Evolutionary conservation across 2,113 vertebrate genomes (phyloP).

Genomic region (Bubalus kerabau): DNA sequence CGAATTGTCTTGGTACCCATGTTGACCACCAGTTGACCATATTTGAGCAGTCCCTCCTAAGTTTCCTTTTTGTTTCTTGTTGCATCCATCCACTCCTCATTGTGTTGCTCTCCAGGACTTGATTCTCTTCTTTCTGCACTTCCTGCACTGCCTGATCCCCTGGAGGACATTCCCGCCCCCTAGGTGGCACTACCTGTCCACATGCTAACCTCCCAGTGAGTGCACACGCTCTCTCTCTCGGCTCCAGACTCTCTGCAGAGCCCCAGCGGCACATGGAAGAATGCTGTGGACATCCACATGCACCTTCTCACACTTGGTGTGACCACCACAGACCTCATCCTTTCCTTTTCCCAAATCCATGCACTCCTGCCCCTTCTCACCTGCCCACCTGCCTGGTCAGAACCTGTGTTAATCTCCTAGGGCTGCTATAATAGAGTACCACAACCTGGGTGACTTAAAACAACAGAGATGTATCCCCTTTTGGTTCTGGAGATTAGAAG

Average conservation of each 20-base stretch:
- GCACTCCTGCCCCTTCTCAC: background rate
- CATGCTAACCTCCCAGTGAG: background rate
- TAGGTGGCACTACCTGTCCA: background rate
- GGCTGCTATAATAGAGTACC: background rate
- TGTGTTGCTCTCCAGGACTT: background rate
- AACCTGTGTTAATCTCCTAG: too few species aligned
- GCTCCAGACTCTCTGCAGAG: background rate
- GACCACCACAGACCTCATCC: background rate
- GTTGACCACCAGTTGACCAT: background rate
- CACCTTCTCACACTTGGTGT: background rate
- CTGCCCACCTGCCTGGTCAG: background rate
- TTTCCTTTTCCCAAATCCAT: background rate
- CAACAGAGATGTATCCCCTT: background rate
- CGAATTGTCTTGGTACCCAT: background rate
- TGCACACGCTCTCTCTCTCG: accelerated
- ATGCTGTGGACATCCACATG: background rate
- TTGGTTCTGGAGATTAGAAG: background rate
- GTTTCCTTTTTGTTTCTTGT: background rate
- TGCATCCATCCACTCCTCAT: background rate
- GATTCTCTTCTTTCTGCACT: background rate
- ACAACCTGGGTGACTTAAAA: background rate
- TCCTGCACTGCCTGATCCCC: too few species aligned
- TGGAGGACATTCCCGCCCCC: background rate
- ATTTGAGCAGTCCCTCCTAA: too few species aligned
- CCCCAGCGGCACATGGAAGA: background rate